A percentile compares a stretch with the other conserved stretches of the same genome.
Evolutionary conservation across 2,797 vertebrate genomes (phyloP).

Genomic region (Protonibea diacanthus): DNA sequence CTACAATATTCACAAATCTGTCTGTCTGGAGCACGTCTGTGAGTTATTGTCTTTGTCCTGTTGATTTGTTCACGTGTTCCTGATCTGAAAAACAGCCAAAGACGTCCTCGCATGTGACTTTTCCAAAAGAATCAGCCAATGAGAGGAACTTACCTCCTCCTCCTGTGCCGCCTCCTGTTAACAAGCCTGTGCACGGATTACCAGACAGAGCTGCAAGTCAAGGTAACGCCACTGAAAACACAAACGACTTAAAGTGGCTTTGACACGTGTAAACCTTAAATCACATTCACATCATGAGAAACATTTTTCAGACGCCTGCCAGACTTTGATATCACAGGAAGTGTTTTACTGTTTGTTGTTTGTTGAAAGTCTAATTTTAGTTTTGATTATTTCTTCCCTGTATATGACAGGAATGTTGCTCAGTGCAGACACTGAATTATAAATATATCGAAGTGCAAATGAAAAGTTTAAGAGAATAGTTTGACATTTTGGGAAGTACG

Average conservation of each 20-base stretch:
- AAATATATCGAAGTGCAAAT: too few species aligned
- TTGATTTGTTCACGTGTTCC: constrained; percentile 22
- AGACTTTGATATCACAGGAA: neutral
- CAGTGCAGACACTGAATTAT: too few species aligned
- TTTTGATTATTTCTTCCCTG: neutral
- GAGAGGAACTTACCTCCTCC: constrained; percentile 81
- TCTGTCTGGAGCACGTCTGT: neutral
- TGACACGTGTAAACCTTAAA: neutral
- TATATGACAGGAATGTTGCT: neutral
- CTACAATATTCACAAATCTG: neutral
- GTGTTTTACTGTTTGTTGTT: neutral
- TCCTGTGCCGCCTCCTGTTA: constrained; percentile 75
- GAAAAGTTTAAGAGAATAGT: too few species aligned
- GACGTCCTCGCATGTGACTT: constrained; percentile 76
- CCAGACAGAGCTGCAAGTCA: constrained; percentile 84
- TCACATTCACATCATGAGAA: neutral
- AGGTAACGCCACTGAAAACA: constrained; percentile 65
- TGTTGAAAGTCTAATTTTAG: neutral
- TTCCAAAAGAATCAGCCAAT: constrained; percentile 76
- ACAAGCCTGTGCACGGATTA: constrained; percentile 72
- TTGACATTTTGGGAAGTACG: too few species aligned
- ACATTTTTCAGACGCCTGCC: neutral
- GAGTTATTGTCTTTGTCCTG: constrained; percentile 3
- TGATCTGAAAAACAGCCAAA: constrained; percentile 77
- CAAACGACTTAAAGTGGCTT: neutral